phyloP scores from a whole-genome alignment of 2,888 invertebrate genomes.

The Scaptomyza parva region DNA sequence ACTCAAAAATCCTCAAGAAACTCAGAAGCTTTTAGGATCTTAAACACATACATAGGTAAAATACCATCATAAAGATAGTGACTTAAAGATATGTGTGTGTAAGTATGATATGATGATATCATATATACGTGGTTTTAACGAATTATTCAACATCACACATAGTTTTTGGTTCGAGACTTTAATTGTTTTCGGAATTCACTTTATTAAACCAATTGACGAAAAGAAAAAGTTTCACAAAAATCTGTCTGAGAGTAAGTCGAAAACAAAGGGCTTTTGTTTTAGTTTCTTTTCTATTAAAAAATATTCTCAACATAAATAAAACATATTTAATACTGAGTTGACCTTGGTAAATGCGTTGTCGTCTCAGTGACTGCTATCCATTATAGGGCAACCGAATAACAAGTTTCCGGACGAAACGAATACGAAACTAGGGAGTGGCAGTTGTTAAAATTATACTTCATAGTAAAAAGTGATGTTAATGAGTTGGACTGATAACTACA shows the following conservation, averaged over 20 bases:
- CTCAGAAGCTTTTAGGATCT: slow-evolving; percentile 50
- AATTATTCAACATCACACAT: background rate
- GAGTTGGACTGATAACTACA: slow-evolving; percentile 6
- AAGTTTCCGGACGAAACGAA: slow-evolving; percentile 8
- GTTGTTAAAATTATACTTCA: background rate
- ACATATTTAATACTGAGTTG: background rate
- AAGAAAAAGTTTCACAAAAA: background rate
- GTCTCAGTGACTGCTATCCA: slow-evolving; percentile 3
- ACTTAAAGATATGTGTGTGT: slow-evolving; percentile 16
- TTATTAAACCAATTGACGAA: too few relatives aligned
- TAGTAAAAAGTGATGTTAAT: background rate
- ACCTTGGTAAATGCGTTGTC: slow-evolving; percentile 11
- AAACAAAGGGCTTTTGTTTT: background rate
- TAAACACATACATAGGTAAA: slow-evolving; percentile 8
- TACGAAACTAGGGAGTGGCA: background rate
- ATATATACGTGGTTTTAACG: background rate
- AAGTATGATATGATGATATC: slow-evolving; percentile 30
- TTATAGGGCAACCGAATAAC: background rate
- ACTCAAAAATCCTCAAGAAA: slow-evolving; percentile 24
- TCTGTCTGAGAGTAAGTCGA: background rate
- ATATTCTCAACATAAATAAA: slow-evolving; percentile 1
- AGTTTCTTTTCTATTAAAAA: slow-evolving; percentile 1
- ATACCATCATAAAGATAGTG: slow-evolving; percentile 54
- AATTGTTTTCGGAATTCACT: background rate
- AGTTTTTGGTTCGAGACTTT: background rate